Base-by-base conservation (phyloP, 2,888 invertebrate genomes). In the Tenthredo scrophulariae region DNA sequence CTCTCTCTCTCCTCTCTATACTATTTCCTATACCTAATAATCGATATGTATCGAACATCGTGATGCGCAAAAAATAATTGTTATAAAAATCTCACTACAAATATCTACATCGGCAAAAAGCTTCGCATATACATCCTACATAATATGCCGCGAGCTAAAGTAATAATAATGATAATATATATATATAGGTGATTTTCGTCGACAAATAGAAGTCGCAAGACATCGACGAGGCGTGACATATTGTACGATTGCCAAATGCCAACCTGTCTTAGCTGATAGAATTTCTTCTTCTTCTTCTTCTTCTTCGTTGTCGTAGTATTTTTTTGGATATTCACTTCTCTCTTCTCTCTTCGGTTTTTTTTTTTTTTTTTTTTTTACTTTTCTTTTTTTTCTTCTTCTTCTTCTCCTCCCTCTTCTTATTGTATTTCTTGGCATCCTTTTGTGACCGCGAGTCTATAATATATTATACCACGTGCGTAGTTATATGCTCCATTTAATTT, bases 151-250 rank as follows among this genome's bases (percentile, higher is more conserved):
- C 40, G 46, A 46, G 46, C 15, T 46, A 46, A 3, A 2, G 15
- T 13, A 46, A 46, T 13, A 43, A 26, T 70, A 70, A 33, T 37
- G 15, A 18, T 29, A 2, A 33, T 18, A 13, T 26, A 29, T 18
- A 43, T n/a, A 13, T 46, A 33, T 33, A 77, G n/a, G 33, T 54
- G 77, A 77, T 77, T 77, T 77, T 54, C 6, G 18, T 50, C 50
- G 50, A 77, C 77, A 54, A 77, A 50, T 33, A 77, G 77, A 50
- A 77, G 50, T 6, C 18, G 50, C 54, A 26, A 74, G 43, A 74
- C 43, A 43, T 74, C 74, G 74, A 74, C 77, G 77, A 77, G 54
- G 80, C 62, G 62, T 80, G 80, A 80, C 80, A n/a, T 37, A 80
- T 62, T 80, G 80, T 80, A 37, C 80, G 80, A 62, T 62, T 80